Conservation (phyloP, 2,113 vertebrate species). For the Bostrychus sinensis region DNA sequence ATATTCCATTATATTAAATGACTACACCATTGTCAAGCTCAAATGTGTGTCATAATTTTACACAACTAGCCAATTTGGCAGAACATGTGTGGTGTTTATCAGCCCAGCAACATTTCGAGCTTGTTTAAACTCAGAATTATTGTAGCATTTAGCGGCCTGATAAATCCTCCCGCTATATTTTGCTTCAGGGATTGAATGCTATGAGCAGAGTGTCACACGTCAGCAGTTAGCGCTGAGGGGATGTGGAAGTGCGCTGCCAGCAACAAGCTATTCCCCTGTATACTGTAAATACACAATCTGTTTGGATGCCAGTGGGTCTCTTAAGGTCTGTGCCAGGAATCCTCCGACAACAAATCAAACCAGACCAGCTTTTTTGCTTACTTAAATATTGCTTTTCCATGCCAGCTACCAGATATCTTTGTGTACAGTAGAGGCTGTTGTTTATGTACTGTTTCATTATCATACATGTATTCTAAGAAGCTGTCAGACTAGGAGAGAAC, state of each 20-base stretch:
- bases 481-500: slow-evolving; percentile 28
- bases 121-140: slow-evolving; percentile 24
- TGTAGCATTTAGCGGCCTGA: slow-evolving; percentile 12
- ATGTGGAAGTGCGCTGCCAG: slow-evolving; percentile 24
- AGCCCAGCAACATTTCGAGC: background rate
- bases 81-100: background rate
- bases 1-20: no score
- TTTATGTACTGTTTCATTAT: slow-evolving; percentile 35
- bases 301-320: slow-evolving; percentile 12
- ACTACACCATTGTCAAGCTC: background rate
- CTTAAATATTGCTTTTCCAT: slow-evolving; percentile 2
- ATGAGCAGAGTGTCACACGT: slow-evolving; percentile 32
- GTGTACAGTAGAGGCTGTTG: slow-evolving; percentile 16
- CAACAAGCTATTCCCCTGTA: slow-evolving; percentile 8
- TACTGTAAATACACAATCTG: slow-evolving; percentile 21
- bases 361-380: background rate
- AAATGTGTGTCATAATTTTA: background rate
- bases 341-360: slow-evolving; percentile 25
- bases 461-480: slow-evolving; percentile 27
- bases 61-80: slow-evolving; percentile 8
- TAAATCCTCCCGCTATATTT: slow-evolving; percentile 12
- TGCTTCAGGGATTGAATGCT: slow-evolving; percentile 24
- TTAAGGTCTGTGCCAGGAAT: slow-evolving; percentile 24
- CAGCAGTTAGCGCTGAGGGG: slow-evolving; percentile 33
- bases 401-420: slow-evolving; percentile 6